Evolutionary conservation across 1,140 invertebrate genomes (phyloP).

Genomic region (Bombus terrestris): DNA sequence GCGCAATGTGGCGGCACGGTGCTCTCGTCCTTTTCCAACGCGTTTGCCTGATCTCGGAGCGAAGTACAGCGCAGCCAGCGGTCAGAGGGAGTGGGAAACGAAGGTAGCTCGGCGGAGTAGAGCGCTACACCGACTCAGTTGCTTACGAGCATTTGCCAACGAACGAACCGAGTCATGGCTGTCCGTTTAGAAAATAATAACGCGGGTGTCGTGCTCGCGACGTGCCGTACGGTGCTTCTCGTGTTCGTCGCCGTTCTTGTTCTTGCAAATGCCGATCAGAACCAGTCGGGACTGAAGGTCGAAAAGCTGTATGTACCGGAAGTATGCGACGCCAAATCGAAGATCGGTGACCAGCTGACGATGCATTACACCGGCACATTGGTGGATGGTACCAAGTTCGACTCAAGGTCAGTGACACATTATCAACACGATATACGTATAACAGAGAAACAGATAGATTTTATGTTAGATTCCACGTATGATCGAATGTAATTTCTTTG

Average conservation of each 20-base stretch:
- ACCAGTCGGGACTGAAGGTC: conserved; percentile 87
- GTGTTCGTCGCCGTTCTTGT: conserved; percentile 42
- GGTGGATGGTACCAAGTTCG: conserved; percentile 94
- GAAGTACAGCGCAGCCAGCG: conserved; percentile 37
- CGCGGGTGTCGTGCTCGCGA: conserved; percentile 59
- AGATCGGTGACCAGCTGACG: conserved; percentile 93
- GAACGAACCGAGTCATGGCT: conserved; percentile 48
- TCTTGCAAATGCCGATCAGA: conserved; percentile 50
- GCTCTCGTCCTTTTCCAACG: conserved; percentile 43
- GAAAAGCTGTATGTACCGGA: conserved; percentile 91
- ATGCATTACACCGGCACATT: conserved; percentile 97
- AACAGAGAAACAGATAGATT: neutral
- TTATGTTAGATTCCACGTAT: neutral
- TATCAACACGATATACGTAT: neutral
- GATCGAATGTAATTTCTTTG: neutral
- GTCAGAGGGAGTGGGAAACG: conserved; percentile 28
- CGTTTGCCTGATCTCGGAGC: conserved; percentile 49
- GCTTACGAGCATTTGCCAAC: conserved; percentile 71
- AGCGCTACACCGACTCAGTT: conserved; percentile 68
- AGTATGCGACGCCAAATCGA: conserved; percentile 91
- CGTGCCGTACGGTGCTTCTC: conserved; percentile 54
- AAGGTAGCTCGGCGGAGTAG: conserved; percentile 62
- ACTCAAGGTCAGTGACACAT: conserved; percentile 90
- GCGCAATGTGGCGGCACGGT: conserved; percentile 80
- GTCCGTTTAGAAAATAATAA: conserved; percentile 26